These are phyloP conservation scores for Abrostola tripartita DNA, from an alignment of 2,888 invertebrate genomes.

Conservation along the genomic window DNA sequence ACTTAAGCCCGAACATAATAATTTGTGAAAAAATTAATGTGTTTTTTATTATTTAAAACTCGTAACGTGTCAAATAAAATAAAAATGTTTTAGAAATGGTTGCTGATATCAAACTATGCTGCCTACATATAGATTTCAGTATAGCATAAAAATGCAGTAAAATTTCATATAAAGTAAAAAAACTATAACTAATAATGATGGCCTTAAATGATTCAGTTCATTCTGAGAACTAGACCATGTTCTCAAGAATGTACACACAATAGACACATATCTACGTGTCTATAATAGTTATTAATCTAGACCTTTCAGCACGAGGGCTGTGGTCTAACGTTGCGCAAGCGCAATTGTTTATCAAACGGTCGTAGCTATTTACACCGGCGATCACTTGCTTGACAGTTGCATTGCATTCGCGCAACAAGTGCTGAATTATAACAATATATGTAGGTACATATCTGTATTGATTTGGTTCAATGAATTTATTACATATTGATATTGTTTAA, in stretches of 20 bases:
- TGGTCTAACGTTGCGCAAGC: conserved; percentile 68
- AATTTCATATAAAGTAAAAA: too few relatives aligned
- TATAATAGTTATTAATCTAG: conserved; percentile 58
- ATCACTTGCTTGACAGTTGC: conserved; percentile 61
- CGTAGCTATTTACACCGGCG: conserved; percentile 60
- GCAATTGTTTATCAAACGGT: conserved; percentile 71
- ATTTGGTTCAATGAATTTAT: conserved; percentile 24
- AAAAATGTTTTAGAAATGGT: too few relatives aligned
- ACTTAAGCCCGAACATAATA: conserved; percentile 8
- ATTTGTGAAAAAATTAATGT: too few relatives aligned
- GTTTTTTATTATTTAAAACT: too few relatives aligned
- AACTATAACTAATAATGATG: too few relatives aligned
- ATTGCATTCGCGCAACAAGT: conserved; percentile 56
- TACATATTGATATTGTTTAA: conserved; percentile 17
- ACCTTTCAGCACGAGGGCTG: conserved; percentile 63
- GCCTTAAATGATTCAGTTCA: too few relatives aligned
- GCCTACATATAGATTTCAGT: too few relatives aligned
- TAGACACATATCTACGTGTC: conserved; percentile 37
- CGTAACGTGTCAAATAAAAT: too few relatives aligned
- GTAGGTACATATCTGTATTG: conserved; percentile 38
- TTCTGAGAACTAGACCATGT: too few relatives aligned
- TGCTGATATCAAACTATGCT: too few relatives aligned
- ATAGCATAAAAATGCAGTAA: too few relatives aligned
- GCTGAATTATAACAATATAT: conserved; percentile 43
- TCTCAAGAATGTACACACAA: conserved; percentile 16